These are phyloP conservation scores for Parnassius mnemosyne DNA, from an alignment of 2,888 invertebrate species.

Conservation along the genomic window DNA sequence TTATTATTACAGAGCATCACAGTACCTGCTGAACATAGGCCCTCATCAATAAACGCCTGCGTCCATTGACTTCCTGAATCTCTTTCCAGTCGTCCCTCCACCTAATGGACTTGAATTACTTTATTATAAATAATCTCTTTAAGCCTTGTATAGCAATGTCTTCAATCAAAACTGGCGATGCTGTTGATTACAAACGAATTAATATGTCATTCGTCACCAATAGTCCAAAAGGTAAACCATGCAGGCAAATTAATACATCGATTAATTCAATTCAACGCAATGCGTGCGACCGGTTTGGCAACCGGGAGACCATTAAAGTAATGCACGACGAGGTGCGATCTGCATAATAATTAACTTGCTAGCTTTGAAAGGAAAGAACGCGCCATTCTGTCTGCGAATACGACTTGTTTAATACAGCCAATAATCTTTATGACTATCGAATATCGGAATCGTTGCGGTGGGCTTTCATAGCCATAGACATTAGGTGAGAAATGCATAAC, in stretches of 20 bases:
- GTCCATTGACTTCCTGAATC: no score
- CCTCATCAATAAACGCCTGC: no score
- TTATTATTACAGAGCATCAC: no score
- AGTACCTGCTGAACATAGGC: no score
- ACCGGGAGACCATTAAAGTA: conserved; percentile 40
- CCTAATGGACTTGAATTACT: no score
- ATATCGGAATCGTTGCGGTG: background rate
- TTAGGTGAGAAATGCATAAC: no score
- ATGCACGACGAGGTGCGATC: conserved; percentile 38
- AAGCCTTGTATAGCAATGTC: no score
- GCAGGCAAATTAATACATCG: conserved; percentile 32
- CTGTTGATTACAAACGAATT: no score
- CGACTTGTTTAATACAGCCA: conserved; percentile 10
- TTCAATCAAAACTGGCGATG: no score
- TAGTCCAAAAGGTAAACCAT: conserved; percentile 2
- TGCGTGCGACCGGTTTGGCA: conserved; percentile 49
- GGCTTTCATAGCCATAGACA: background rate
- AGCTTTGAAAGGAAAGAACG: conserved; percentile 36
- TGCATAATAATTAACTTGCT: conserved; percentile 29
- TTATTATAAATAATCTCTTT: no score
- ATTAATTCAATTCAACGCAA: conserved; percentile 44
- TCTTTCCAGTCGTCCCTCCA: no score
- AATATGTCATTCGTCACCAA: conserved; percentile 4
- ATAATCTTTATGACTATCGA: conserved; percentile 7
- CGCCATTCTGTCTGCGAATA: conserved; percentile 42